phyloP scores from a whole-genome alignment of 2,113 vertebrate species.

The Chloropsis cyanopogon region DNA sequence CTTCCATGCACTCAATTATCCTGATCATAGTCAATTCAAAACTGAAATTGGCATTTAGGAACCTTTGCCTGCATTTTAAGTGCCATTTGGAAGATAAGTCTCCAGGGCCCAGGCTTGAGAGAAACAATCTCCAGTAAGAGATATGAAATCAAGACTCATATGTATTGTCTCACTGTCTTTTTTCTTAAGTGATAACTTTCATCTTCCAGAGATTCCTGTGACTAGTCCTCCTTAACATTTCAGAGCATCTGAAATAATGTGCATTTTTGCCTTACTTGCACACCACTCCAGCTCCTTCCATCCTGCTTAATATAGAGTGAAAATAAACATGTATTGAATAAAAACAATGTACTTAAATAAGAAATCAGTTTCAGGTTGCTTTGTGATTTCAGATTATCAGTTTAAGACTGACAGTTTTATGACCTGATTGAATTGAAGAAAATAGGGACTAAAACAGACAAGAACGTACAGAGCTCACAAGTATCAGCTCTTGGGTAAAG shows the following conservation, averaged over 20 bases:
- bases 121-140: background rate
- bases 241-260: background rate
- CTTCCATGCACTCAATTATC: conserved; percentile 37
- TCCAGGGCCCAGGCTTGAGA: background rate
- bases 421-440: background rate
- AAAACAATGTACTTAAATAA: background rate
- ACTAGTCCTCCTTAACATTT: background rate
- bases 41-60: conserved; percentile 8
- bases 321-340: background rate
- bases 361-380: background rate
- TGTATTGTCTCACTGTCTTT: background rate
- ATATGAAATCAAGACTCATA: background rate
- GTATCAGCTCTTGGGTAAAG: background rate
- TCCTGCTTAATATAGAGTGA: background rate
- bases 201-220: background rate
- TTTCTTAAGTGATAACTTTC: background rate
- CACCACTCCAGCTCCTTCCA: background rate
- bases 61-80: background rate
- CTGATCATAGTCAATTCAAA: conserved; percentile 43
- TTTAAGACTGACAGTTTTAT: background rate
- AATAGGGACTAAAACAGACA: background rate
- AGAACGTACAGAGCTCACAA: background rate
- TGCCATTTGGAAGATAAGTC: background rate
- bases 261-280: background rate
- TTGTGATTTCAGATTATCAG: background rate